Conservation (phyloP, 1,140 invertebrate species). For the Tigriopus japonicus region DNA sequence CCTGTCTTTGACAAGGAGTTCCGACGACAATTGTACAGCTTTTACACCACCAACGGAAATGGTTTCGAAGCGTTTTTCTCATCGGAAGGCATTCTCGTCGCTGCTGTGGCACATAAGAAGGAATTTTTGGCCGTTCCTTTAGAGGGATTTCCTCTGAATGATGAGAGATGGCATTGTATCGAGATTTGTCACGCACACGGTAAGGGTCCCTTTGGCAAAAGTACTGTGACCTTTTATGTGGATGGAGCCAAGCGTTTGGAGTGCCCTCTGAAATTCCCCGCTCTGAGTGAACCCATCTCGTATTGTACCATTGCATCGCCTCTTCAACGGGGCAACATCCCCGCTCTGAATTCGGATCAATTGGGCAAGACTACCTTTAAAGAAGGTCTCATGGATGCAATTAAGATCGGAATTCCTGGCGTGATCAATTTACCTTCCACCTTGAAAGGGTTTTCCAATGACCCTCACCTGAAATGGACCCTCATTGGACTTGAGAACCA, state of each 20-base stretch:
- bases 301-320: constrained; percentile 5
- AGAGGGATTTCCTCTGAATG: constrained; percentile 30
- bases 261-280: constrained; percentile 36
- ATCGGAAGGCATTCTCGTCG: constrained; percentile 32
- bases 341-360: background rate
- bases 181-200: constrained; percentile 36
- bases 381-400: constrained; percentile 25
- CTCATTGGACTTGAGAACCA: constrained; percentile 11
- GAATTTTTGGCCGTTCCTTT: constrained; percentile 35
- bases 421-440: background rate
- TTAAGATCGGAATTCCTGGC: constrained; percentile 33
- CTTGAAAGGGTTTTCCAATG: background rate
- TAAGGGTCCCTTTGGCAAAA: constrained; percentile 38
- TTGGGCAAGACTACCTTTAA: constrained; percentile 1
- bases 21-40: constrained; percentile 30
- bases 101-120: constrained; percentile 35
- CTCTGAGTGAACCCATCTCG: constrained; percentile 33
- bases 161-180: constrained; percentile 40
- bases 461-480: constrained; percentile 8
- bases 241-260: constrained; percentile 36
- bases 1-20: constrained; percentile 17
- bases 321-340: background rate
- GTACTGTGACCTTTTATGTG: constrained; percentile 38
- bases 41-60: constrained; percentile 8
- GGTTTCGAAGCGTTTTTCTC: constrained; percentile 39